A percentile compares a stretch with the other conserved stretches of the same genome.
Conservation (phyloP, 2,113 vertebrate genomes). For the Sterna hirundo region DNA sequence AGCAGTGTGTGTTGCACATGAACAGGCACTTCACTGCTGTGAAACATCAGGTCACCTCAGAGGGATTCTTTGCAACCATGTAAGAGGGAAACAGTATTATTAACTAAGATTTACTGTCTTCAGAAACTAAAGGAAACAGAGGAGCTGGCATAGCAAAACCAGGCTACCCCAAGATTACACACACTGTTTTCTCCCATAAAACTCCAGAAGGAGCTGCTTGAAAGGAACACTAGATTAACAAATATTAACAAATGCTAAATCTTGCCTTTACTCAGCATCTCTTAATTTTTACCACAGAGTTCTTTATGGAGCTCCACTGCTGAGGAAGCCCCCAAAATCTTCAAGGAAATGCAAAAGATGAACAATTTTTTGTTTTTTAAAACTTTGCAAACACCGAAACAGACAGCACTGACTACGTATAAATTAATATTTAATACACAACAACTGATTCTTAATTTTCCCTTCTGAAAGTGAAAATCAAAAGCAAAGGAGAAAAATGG, state of each 20-base stretch:
- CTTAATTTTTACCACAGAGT: neutral
- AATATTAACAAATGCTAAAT: neutral
- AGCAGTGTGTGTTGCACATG: neutral
- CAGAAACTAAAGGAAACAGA: neutral
- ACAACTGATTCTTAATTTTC: neutral
- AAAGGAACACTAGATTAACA: neutral
- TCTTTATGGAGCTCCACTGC: neutral
- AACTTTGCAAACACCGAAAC: neutral
- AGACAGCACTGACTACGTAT: neutral
- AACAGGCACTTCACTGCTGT: neutral
- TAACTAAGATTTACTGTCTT: neutral
- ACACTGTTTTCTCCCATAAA: neutral
- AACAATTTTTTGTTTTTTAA: neutral
- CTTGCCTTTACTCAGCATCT: neutral
- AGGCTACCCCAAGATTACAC: neutral
- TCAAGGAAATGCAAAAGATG: neutral
- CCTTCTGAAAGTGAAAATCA: neutral
- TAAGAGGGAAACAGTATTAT: neutral
- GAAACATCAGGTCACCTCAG: neutral
- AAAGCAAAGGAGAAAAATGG: neutral
- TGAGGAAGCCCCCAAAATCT: neutral
- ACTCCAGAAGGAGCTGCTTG: neutral
- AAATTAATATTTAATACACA: neutral
- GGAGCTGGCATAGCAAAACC: neutral
- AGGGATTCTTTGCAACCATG: neutral